Base-by-base conservation (phyloP, 53 echinoderm and acorn worm species). In the Temnopleurus reevesii region DNA sequence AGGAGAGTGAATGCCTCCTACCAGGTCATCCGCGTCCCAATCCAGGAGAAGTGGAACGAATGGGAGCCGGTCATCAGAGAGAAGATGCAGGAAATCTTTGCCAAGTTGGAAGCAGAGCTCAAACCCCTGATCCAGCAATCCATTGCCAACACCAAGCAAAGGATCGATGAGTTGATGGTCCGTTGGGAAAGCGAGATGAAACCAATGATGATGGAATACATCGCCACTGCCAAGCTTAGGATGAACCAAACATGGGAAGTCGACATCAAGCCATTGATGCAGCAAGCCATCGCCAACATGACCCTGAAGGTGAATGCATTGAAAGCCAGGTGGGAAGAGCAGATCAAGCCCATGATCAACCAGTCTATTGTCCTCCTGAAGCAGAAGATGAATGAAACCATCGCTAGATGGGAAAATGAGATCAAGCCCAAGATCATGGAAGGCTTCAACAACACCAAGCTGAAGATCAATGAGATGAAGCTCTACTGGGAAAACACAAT, bases 401-500 rank as follows among this genome's bases (percentile, higher is more conserved):
- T n/a, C n/a, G n/a, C n/a, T n/a, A n/a, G n/a, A n/a, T 91, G 86
- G 81, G 41, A 44, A 17, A 56, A 43, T 13, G 45, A 77, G 24
- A 77, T 77, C 79, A 43, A 45, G 46, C 79, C 79, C 8, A 45
- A 43, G 79, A 59, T 59, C 24, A 18, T 12, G 8, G 45, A 8
- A 19, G 18, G 44, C 4, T n/a, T 77, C 17, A 45, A 18, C 8
- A 45, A 77, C 24, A n/a, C n/a, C n/a, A n/a, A n/a, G n/a, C n/a
- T n/a, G n/a, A n/a, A n/a, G n/a, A n/a, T n/a, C n/a, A n/a, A n/a
- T n/a, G n/a, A n/a, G n/a, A n/a, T n/a, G n/a, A n/a, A n/a, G n/a
- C n/a, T n/a, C n/a, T n/a, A n/a, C n/a, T 93, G 90, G 89, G 25
- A 44, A 18, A 76, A 87, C 3, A 66, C 64, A 34, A 87, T 87